Evolutionary conservation across 2,113 vertebrate genomes (phyloP), one percentile per base, ranked within the genome.

Genomic region (Spermophilus dauricus): DNA sequence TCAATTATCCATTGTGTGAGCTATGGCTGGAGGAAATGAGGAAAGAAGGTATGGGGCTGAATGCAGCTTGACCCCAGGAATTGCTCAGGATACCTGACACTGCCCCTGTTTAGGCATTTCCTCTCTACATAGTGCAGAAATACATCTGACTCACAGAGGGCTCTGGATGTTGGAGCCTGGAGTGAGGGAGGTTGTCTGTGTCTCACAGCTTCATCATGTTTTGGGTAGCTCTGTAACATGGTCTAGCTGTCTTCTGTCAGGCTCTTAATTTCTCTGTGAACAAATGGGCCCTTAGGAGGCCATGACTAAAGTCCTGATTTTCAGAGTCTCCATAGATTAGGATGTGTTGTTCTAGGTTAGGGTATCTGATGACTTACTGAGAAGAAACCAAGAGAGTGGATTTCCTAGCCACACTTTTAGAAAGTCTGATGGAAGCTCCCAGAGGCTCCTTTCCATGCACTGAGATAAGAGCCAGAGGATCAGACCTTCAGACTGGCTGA

Each of bases 261-360:
- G 76, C 42, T 76, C 20, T 87, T 42, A n/a, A 32, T 90, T 96
- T 97, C 58, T 45, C 42, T 34, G 20, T 70, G 51, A 90, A n/a
- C 14, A 51, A 32, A 92, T 20, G 28, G 0, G n/a, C 61, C 48
- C 76, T 56, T 28, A 32, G 56, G 67, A 93, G 37, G 53, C 39
- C 4, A 1, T 37, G 24, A 86, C 61, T 65, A 45, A 56, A 56
- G 63, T 69, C 56, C 34, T 5, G 2, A 61, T 89, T 97, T 91
- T 24, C 70, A 34, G 58, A 69, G 56, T 26, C 18, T 84, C n/a
- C 11, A 8, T 24, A 80, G 73, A 37, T 65, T 76, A 28, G 42
- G 56, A 72, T 70, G 6, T 78, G n/a, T 16, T 80, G 4, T 86
- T 86, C 53, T 82, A 75, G 51, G 8, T 75, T 56, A 89, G 69